Evolutionary conservation across 2,113 vertebrate genomes (phyloP).

Genomic region (Trochalopteron elliotii): DNA sequence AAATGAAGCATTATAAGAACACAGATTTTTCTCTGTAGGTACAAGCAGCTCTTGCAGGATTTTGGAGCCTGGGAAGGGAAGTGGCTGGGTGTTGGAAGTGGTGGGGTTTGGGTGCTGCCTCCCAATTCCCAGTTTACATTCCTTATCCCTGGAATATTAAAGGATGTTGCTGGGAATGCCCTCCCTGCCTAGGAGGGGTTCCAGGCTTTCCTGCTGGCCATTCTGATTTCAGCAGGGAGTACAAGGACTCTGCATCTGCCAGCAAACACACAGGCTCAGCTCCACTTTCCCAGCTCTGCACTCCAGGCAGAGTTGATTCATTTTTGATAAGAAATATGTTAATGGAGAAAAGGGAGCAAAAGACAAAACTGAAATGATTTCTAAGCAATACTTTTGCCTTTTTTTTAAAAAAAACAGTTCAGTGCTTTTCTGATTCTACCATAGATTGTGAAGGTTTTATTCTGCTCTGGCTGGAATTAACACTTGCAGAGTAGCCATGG

Average conservation of each 20-base stretch:
- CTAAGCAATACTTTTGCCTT: neutral
- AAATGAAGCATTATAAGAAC: accelerated
- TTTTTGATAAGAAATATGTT: neutral
- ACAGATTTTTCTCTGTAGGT: neutral
- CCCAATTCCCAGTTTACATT: neutral
- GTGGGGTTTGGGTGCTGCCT: neutral
- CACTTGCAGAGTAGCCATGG: neutral
- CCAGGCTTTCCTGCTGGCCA: neutral
- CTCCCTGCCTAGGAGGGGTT: neutral
- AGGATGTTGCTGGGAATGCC: neutral
- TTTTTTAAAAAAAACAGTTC: neutral
- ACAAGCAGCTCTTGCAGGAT: neutral
- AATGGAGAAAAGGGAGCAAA: neutral
- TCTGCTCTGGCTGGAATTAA: neutral
- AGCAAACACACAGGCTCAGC: neutral
- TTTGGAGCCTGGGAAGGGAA: neutral
- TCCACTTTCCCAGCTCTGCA: neutral
- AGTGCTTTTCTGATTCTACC: neutral
- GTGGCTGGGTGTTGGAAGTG: no score
- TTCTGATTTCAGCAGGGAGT: neutral
- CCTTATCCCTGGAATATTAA: neutral
- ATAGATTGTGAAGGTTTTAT: neutral
- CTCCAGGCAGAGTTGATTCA: neutral
- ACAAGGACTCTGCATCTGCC: neutral
- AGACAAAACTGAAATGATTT: neutral